phyloP scores from a whole-genome alignment of 2,113 vertebrate genomes.

The Lophotis ruficrista region DNA sequence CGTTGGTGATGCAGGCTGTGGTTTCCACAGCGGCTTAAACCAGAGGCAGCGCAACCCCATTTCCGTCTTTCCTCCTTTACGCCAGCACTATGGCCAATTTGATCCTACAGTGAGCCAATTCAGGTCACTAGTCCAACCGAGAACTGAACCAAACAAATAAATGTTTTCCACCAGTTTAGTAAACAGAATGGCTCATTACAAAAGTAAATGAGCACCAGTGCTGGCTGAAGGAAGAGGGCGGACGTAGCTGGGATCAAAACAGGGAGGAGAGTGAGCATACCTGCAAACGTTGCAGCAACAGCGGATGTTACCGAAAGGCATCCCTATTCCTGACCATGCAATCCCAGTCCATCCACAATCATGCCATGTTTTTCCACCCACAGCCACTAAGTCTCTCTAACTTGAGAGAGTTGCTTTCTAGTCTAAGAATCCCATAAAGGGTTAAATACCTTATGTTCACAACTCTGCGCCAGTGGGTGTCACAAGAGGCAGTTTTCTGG shows the following conservation, averaged over 20 bases:
- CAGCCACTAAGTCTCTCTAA: background rate
- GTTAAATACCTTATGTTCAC: background rate
- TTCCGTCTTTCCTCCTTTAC: background rate
- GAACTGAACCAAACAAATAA: background rate
- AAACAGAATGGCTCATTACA: background rate
- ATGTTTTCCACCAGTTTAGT: background rate
- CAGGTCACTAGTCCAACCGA: background rate
- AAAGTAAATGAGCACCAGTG: background rate
- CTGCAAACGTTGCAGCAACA: background rate
- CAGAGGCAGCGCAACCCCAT: background rate
- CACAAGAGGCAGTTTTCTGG: background rate
- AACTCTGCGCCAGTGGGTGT: background rate
- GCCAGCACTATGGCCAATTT: background rate
- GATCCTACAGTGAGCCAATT: background rate
- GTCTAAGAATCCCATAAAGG: background rate
- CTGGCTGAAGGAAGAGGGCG: background rate
- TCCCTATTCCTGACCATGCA: background rate
- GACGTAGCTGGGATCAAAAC: background rate
- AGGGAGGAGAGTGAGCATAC: background rate
- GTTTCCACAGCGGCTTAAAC: background rate
- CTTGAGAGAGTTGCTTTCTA: background rate
- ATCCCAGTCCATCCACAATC: background rate
- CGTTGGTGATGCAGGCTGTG: background rate
- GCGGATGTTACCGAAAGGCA: background rate
- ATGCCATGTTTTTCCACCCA: background rate